Percentiles rank a stretch among this genome's conserved stretches.
phyloP scores from a whole-genome alignment of 2,113 vertebrate species.

The Chaetodon trifascialis region DNA sequence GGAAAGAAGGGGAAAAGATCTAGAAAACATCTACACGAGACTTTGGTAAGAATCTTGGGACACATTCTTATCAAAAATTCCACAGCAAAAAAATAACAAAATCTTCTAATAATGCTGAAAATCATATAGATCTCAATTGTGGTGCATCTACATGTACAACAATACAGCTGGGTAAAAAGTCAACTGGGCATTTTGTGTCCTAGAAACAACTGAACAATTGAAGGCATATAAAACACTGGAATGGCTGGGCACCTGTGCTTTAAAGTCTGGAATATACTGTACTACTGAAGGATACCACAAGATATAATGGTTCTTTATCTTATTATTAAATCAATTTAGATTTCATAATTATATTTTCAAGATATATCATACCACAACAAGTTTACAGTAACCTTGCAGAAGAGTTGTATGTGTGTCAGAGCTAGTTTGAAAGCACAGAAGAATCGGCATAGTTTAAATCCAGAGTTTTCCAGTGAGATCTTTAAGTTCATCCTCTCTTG shows the following conservation, averaged over 20 bases:
- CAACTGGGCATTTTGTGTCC: constrained; percentile 72
- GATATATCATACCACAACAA: constrained; percentile 85
- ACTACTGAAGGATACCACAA: constrained; percentile 78
- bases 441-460: constrained; percentile 65
- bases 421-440: constrained; percentile 76
- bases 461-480: constrained; percentile 50
- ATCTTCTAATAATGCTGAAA: constrained; percentile 75
- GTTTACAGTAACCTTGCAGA: constrained; percentile 86
- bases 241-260: constrained; percentile 87
- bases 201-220: constrained; percentile 76
- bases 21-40: constrained; percentile 92
- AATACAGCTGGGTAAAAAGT: constrained; percentile 77
- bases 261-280: constrained; percentile 80
- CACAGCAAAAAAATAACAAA: constrained; percentile 80
- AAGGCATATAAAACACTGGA: constrained; percentile 87
- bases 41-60: constrained; percentile 92
- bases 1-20: constrained; percentile 80
- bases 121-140: constrained; percentile 71
- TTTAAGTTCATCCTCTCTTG: constrained; percentile 6
- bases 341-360: constrained; percentile 74
- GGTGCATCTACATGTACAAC: constrained; percentile 80
- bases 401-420: constrained; percentile 76
- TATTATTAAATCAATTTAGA: constrained; percentile 73
- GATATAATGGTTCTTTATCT: constrained; percentile 77
- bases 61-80: constrained; percentile 85